A percentile compares a stretch with the other conserved stretches of the same genome.
Evolutionary conservation across 2,888 invertebrate genomes (phyloP).

Genomic region (Deilephila porcellus): DNA sequence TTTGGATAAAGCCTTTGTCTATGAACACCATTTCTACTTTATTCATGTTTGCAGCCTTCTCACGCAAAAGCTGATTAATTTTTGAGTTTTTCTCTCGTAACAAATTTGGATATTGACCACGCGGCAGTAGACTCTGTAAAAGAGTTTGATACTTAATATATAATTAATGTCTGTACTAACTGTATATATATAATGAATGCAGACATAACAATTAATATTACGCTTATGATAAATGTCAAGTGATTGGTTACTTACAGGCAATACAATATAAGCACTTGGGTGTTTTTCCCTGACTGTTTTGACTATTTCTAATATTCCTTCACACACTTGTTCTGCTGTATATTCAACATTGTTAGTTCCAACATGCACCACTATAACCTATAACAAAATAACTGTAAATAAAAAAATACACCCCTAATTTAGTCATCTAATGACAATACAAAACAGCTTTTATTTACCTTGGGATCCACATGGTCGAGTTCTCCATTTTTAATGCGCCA

Average conservation of each 20-base stretch:
- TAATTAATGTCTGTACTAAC: neutral
- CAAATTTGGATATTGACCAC: constrained; percentile 93
- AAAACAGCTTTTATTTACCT: constrained; percentile 82
- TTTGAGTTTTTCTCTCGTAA: constrained; percentile 90
- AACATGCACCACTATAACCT: constrained; percentile 94
- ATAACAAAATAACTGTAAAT: constrained; percentile 31
- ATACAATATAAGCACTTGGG: constrained; percentile 91
- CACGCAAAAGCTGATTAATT: constrained; percentile 90
- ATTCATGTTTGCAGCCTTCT: constrained; percentile 85
- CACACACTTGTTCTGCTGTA: constrained; percentile 91
- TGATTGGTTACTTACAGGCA: constrained; percentile 88
- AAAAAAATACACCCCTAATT: neutral
- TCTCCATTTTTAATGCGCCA: constrained; percentile 96
- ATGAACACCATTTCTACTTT: constrained; percentile 92
- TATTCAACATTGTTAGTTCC: constrained; percentile 95
- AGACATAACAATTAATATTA: neutral
- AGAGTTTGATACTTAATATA: constrained; percentile 24
- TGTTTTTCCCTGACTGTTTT: constrained; percentile 90
- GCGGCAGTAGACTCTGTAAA: constrained; percentile 92
- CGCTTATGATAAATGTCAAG: neutral
- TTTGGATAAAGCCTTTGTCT: constrained; percentile 91
- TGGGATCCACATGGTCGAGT: constrained; percentile 94
- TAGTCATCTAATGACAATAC: neutral
- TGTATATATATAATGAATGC: constrained; percentile 27
- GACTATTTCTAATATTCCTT: constrained; percentile 92